These are phyloP conservation scores for Thaumetopoea pityocampa DNA, from an alignment of 1,140 invertebrate species.

Conservation along the genomic window DNA sequence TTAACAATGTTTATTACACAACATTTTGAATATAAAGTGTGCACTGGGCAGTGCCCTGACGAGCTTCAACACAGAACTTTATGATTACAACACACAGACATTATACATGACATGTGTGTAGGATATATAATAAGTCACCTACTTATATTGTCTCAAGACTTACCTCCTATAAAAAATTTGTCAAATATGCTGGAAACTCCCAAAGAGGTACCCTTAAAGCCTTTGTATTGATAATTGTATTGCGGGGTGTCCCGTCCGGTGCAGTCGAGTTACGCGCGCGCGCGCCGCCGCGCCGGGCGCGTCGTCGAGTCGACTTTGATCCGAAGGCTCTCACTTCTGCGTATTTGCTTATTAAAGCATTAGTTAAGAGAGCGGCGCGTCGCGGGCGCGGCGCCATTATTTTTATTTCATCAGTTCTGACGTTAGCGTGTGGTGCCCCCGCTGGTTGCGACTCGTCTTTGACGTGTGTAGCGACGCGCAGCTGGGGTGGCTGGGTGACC, in stretches of 20 bases:
- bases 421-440: constrained; percentile 10
- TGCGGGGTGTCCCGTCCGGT: not conserved
- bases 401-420: constrained; percentile 21
- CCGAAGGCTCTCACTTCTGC: constrained; percentile 40
- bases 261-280: not conserved
- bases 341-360: constrained; percentile 44
- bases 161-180: too few species aligned
- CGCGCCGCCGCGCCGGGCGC: constrained; percentile 5
- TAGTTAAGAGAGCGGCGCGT: constrained; percentile 47
- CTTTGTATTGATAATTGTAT: not conserved
- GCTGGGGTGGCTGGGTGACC: too few species aligned
- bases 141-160: too few species aligned
- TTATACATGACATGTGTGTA: too few species aligned
- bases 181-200: too few species aligned
- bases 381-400: constrained; percentile 29
- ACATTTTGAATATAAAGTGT: too few species aligned
- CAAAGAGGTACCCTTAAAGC: not conserved
- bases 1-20: too few species aligned
- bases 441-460: constrained; percentile 4
- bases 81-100: too few species aligned
- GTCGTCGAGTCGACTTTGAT: constrained; percentile 40
- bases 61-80: too few species aligned
- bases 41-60: too few species aligned
- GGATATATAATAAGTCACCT: too few species aligned
- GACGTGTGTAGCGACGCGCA: not conserved